phyloP scores from a whole-genome alignment of 92 coral and sea anemone species.

The Plumapathes pennacea region DNA sequence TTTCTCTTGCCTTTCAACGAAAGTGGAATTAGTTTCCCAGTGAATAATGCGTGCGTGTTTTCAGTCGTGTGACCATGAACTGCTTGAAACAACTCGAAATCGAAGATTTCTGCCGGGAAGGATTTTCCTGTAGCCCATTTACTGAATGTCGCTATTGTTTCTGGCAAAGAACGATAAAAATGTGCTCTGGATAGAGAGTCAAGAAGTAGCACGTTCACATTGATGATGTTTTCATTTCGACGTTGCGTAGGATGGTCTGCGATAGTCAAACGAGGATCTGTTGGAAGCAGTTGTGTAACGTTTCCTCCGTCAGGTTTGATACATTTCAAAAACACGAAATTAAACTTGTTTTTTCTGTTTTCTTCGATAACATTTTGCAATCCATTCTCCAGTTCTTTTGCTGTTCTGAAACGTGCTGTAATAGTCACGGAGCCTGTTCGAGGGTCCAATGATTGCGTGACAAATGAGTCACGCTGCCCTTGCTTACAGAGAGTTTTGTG shows the following conservation, averaged over 20 bases:
- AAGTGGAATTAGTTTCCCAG: slow-evolving; percentile 59
- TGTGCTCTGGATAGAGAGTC: slow-evolving; percentile 90
- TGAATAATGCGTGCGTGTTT: slow-evolving; percentile 80
- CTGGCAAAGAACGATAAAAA: slow-evolving; percentile 86
- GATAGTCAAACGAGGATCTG: slow-evolving; percentile 63
- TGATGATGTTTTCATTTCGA: slow-evolving; percentile 44
- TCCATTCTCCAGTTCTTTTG: slow-evolving; percentile 38
- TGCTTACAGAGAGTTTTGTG: slow-evolving; percentile 9
- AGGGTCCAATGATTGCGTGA: slow-evolving; percentile 9
- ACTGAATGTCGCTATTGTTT: slow-evolving; percentile 59
- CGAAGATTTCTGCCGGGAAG: slow-evolving; percentile 57
- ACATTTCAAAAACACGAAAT: slow-evolving; percentile 67
- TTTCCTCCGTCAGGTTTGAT: not conserved
- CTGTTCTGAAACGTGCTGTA: slow-evolving; percentile 7
- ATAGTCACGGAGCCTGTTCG: slow-evolving; percentile 6
- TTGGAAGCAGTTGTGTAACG: slow-evolving; percentile 60
- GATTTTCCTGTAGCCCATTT: slow-evolving; percentile 43
- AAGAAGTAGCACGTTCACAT: slow-evolving; percentile 68
- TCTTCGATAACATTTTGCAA: slow-evolving; percentile 19
- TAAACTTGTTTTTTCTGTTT: slow-evolving; percentile 22
- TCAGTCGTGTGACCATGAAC: slow-evolving; percentile 82
- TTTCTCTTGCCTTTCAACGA: slow-evolving; percentile 5
- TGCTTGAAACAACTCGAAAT: slow-evolving; percentile 81
- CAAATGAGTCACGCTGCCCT: slow-evolving; percentile 21
- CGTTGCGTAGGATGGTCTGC: slow-evolving; percentile 8